Evolutionary conservation across 2,113 vertebrate species (phyloP), one percentile per base, ranked within the genome.

Genomic region (Hippoglossus stenolepis): DNA sequence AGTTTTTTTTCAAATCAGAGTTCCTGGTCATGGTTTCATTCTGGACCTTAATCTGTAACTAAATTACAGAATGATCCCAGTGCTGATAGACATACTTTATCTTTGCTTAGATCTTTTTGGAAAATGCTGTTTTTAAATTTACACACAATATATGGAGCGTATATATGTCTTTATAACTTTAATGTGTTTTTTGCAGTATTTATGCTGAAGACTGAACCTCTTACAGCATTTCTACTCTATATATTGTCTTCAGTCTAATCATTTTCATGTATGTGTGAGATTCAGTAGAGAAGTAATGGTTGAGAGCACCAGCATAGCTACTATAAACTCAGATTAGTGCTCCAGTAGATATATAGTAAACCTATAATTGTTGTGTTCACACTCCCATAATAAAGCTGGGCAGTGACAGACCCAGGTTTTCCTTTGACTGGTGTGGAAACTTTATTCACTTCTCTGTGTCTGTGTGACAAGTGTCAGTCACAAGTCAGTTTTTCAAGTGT

Each of bases 381-480:
- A 31, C 10, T 24, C 2, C 20, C 7, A 40, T 57, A 21, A 61
- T 67, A 1, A 64, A 75, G 54, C 18, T 53, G 63, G 38, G 24
- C 18, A 14, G 17, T 59, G 60, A 56, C 58, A 38, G 14, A 45
- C 4, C 45, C 4, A 18, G 49, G 40, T 71, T 75, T 31, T 65
- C 17, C 69, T 18, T 13, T 40, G 49, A 17, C 45, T 57, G 14
- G 53, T 26, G 40, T 79, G 64, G 49, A 21, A 28, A 38, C 53
- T 72, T 65, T 28, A 56, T 64, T 28, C 23, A 23, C 24, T 43
- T 67, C 20, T 9, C 59, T 63, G 35, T 67, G 31, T 80, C 59
- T 56, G 26, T 74, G 31, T 79, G 45, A 67, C 40, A 62, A 62
- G 63, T 65, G 35, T 68, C 26, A 28, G 28, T 28, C 28, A 28